Evolutionary conservation across 2,113 vertebrate species (phyloP), one percentile per base, ranked within the genome.

Genomic region (Nanorana parkeri): DNA sequence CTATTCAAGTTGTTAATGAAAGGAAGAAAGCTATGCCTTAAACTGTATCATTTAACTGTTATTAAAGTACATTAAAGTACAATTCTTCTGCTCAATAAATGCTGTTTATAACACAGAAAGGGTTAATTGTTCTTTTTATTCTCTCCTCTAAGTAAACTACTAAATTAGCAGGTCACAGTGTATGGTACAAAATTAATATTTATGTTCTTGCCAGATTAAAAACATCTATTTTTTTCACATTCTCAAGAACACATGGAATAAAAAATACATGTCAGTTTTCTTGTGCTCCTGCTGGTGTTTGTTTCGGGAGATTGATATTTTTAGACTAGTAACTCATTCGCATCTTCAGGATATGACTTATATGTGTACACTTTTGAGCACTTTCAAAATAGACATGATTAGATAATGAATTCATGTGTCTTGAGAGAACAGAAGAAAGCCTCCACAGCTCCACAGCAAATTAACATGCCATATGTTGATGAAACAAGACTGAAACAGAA

Each of bases 341-440:
- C 71, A 76, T 76, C 52, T 83, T 76, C 72, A 83, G 76, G 71
- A 76, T 76, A 74, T 76, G 80, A 83, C 63, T 83, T 81, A 74
- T 81, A 81, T 75, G 71, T 83, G 72, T 76, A 83, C 63, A 76
- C 80, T 76, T 83, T 64, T 67, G 69, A 76, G 54, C 80, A 68
- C 61, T 83, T 83, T 76, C n/a, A 76, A 83, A 76, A 83, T 83
- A 76, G 80, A 56, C 64, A 76, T 83, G 80, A 76, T 83, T 76
- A 66, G 80, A 83, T 83, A 83, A 83, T 83, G 80, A 83, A 83
- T 83, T 83, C 80, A 75, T 68, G 80, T 68, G 58, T 83, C 63
- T 76, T 83, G 26, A 76, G 69, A 66, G 51, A 64, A 74, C 61
- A 66, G 68, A 82, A 82, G 47, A 66, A 75, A 83, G 54, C 80